Evolutionary conservation across 1,140 invertebrate genomes (phyloP), one percentile per base, ranked within the genome.

Genomic region (Zaprionus nigranus): DNA sequence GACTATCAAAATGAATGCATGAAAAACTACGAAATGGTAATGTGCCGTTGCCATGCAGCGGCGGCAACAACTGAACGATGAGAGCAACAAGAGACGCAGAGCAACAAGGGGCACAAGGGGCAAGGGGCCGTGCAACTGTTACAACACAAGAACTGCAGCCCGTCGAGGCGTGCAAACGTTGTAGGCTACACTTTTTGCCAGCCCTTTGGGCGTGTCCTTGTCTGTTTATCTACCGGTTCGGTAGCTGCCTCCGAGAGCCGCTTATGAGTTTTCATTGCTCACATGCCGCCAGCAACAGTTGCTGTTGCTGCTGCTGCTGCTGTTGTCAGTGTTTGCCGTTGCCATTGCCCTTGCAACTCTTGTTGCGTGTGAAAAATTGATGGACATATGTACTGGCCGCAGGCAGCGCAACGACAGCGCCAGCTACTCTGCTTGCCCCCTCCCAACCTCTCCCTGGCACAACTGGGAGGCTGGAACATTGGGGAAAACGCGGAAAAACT

Each of bases 11-110:
- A 83, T 82, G 83, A 87, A 86, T 87, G 83, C 83, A 77, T 86
- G 83, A 86, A 86, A 86, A 80, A 86, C 83, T 87, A 78, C 84
- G 57, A 49, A 83, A 87, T 85, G 79, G 83, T 85, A 85, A 85
- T 85, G 79, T 87, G 76, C 60, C 70, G 83, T 83, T 87, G 76
- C 72, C 79, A 82, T 77, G 79, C 53, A 66, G 70, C 75, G 69
- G 63, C 43, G 46, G 54, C 60, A 57, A 7, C 75, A 79, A 20
- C 76, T 43, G 9, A 9, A 34, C 9, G 30, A 34, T 34, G 30
- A 34, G 30, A 34, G 17, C 40, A 54, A 9, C 43, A 68, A 30
- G 17, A 51, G 12, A 24, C 24, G 40, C 40, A 43, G 46, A 38
- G 2, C 62, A 73, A 17, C 75, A 51, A 5, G 36, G 36, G 36